Base-by-base conservation (phyloP, 2,113 vertebrate genomes). In the Atherinomorus stipes region DNA sequence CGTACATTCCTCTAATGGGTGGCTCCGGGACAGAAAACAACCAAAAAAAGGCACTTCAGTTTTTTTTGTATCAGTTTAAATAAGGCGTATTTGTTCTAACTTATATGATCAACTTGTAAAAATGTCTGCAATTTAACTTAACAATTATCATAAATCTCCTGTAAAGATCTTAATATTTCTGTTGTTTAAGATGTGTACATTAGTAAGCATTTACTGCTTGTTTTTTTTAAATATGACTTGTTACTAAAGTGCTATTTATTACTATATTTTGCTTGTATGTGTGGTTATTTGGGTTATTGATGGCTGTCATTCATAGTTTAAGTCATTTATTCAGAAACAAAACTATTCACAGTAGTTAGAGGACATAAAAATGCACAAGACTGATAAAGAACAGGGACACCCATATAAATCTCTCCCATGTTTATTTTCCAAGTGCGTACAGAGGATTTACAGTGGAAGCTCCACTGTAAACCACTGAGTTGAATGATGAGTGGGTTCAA, bases 201-300 rank as follows among this genome's bases (percentile, higher is more conserved):
- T 80, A 59, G 26, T 70, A 51, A 5, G 64, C 77, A 50, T 73
- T 70, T 31, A 74, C 23, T 75, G 57, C 26, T 59, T 59, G 22
- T 80, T 76, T 89, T 79, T 72, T 84, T n/a, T n/a, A n/a, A 56
- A 77, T 74, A 76, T 60, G 25, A 76, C 74, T 88, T 91, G 34
- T 90, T 88, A 90, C 52, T 90, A 92, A 92, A 34, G 40, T 61
- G 26, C 53, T 94, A 94, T 94, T 94, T 94, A 94, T 94, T 93
- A 88, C 37, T 40, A 21, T 16, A 28, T 40, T 0, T 12, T 15
- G 3, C 31, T 52, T 40, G 47, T 78, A 57, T 59, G 38, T 67
- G 54, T 53, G 58, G 23, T 71, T 62, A 28, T 53, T 78, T 73
- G n/a, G 60, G 37, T 80, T 64, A 15, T 4, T 21, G 18, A 40